Conservation (phyloP, 2,113 vertebrate genomes). For the Edolisoma coerulescens region DNA sequence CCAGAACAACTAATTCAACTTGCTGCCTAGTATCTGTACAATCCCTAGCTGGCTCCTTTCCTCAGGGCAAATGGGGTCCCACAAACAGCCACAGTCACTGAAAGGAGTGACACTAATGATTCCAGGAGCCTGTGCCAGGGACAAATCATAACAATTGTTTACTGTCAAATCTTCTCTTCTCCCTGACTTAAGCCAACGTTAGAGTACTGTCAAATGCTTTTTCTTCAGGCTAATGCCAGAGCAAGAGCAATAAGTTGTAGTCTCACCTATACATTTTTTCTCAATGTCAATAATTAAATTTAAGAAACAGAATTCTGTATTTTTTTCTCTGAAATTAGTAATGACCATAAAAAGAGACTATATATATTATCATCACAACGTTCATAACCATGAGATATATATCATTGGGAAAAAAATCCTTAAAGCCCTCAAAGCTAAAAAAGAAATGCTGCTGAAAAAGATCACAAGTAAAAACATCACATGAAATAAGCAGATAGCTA, state of each 20-base stretch:
- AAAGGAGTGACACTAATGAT: not conserved
- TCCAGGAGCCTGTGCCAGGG: not conserved
- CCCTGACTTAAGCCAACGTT: not conserved
- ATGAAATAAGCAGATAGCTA: not conserved
- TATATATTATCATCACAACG: not conserved
- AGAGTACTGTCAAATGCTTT: not conserved
- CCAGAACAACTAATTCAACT: not conserved
- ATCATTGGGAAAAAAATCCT: not conserved
- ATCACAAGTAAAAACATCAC: not conserved
- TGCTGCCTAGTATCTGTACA: not conserved
- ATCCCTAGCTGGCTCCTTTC: not conserved
- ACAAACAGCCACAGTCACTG: not conserved
- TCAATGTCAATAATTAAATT: not conserved
- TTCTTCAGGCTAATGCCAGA: not conserved
- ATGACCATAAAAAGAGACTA: not conserved
- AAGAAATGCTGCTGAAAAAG: not conserved
- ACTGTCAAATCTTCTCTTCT: not conserved
- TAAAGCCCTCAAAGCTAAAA: not conserved
- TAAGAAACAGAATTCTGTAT: not conserved
- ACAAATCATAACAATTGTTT: not conserved
- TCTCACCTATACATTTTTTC: not conserved
- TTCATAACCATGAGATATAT: not conserved
- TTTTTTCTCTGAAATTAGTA: not conserved
- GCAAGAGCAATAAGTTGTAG: not conserved
- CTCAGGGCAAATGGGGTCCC: not conserved